Evolutionary conservation across 1,140 invertebrate species (phyloP), one percentile per base, ranked within the genome.

Genomic region (Meloidogyne floridensis): DNA sequence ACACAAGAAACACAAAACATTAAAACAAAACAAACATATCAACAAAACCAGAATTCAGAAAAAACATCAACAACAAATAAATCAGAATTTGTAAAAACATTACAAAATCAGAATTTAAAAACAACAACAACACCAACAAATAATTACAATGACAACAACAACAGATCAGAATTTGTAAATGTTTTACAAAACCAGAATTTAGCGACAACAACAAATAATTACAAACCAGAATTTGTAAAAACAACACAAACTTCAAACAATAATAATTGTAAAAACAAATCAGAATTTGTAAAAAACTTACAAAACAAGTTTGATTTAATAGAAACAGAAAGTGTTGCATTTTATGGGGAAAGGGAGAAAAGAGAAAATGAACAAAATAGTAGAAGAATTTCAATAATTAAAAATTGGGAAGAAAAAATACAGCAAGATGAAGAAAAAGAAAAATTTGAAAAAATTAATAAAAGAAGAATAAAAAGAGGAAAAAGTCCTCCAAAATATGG

Each of bases 401-500:
- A 65, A 65, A 65, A 65, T 65, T 65, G 59, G 59, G n/a, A 65
- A 6, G 59, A 65, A 65, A 65, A n/a, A 11, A 65, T 13, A 15
- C 4, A 11, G 0, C 2, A 59, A 59, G 56, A 59, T 15, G 42
- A 73, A 54, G n/a, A 47, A 74, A 47, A 47, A 54, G 15, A n/a
- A 32, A 15, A n/a, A 47, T 20, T 20, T 15, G 6, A 74, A 54
- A 47, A 74, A 47, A 6, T 47, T 47, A 47, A n/a, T n/a, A 47
- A 47, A 18, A 15, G 15, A 42, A 65, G 53, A 18, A 59, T 18
- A 56, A 47, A 72, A 71, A 56, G 72, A 43, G 72, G 80, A 9
- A 74, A 80, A 71, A 32, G 42, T 15, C 77, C 80, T 13, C 80
- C 72, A 43, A 59, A 76, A 53, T 80, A 80, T 56, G 72, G 80